Percentiles rank a stretch among this genome's conserved stretches.
These are phyloP conservation scores for Varanus salvator DNA, from an alignment of 2,113 vertebrate species.

Conservation along the genomic window DNA sequence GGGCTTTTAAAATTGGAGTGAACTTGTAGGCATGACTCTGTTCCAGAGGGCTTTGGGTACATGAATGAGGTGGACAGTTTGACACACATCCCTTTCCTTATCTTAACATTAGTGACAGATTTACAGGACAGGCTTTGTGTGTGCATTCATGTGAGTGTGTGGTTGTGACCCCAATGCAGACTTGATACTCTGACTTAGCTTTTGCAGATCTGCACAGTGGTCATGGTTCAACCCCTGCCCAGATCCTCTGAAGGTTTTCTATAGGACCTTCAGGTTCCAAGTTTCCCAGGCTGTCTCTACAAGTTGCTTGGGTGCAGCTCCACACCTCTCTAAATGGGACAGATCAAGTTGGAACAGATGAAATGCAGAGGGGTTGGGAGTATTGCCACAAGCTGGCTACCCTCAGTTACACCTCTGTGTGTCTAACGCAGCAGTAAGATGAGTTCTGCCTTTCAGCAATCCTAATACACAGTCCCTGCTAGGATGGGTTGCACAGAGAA, in stretches of 20 bases:
- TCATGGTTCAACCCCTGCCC: neutral
- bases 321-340: neutral
- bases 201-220: neutral
- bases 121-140: neutral
- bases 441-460: neutral
- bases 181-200: neutral
- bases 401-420: neutral
- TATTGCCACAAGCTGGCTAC: neutral
- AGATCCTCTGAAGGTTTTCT: neutral
- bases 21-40: neutral
- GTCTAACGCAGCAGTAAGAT: neutral
- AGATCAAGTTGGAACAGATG: neutral
- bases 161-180: neutral
- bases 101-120: conserved; percentile 1
- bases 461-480: neutral
- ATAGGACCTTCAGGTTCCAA: neutral
- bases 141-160: too few relatives aligned
- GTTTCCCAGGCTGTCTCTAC: neutral
- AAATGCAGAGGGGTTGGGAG: neutral
- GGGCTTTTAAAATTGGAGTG: neutral
- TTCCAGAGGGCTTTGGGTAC: neutral
- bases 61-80: neutral
- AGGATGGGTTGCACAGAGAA: neutral
- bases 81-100: neutral
- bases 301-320: neutral